Conservation (phyloP, 2,888 invertebrate genomes). For the Brachynemurus nebulosus region DNA sequence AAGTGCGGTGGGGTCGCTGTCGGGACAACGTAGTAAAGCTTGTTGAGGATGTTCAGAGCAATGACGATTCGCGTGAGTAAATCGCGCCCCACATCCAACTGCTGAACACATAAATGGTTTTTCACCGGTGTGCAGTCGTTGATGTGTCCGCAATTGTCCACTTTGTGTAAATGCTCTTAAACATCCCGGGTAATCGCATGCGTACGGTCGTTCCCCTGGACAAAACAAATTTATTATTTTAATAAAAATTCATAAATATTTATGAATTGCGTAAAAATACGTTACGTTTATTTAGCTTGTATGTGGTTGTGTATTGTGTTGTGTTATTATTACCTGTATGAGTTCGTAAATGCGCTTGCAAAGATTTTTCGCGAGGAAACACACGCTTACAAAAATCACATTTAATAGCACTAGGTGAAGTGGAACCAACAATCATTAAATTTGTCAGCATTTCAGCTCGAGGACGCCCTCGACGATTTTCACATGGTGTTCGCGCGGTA, state of each 20-base stretch:
- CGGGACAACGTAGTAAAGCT: constrained; percentile 34
- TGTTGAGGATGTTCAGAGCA: constrained; percentile 57
- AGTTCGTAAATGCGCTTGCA: constrained; percentile 52
- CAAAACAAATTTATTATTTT: constrained; percentile 4
- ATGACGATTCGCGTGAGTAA: constrained; percentile 64
- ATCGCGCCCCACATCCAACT: constrained; percentile 47
- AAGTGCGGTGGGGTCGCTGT: background rate
- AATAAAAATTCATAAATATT: background rate
- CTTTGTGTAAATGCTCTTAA: constrained; percentile 60
- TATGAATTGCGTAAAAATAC: background rate
- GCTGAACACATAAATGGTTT: constrained; percentile 57
- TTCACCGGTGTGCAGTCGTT: constrained; percentile 61
- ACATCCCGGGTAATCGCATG: constrained; percentile 59
- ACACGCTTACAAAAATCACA: constrained; percentile 56
- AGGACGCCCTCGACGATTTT: constrained; percentile 49
- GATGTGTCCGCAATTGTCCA: constrained; percentile 64
- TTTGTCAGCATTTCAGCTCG: constrained; percentile 53
- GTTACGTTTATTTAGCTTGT: background rate
- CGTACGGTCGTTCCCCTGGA: constrained; percentile 58
- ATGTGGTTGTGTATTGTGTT: background rate
- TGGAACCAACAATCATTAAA: constrained; percentile 53
- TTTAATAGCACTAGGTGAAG: constrained; percentile 52
- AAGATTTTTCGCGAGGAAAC: constrained; percentile 61
- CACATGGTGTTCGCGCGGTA: constrained; percentile 23
- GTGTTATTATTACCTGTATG: constrained; percentile 38